A percentile compares a stretch with the other conserved stretches of the same genome.
phyloP scores from a whole-genome alignment of 2,888 invertebrate species.

The Trypoxylon attenuatum region DNA sequence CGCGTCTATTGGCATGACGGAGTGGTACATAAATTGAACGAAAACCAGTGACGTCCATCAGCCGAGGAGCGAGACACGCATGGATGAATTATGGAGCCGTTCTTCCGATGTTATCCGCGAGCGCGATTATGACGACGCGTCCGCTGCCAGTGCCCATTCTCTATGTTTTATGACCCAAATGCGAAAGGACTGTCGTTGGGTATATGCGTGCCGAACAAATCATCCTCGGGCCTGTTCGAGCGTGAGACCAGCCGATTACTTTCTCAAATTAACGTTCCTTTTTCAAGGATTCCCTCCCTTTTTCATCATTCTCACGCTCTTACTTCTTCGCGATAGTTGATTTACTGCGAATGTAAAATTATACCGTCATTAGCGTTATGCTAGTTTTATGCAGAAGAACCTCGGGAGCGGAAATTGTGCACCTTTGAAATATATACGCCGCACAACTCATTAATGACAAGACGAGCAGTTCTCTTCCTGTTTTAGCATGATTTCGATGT shows the following conservation, averaged over 20 bases:
- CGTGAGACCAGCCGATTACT: slow-evolving; percentile 1
- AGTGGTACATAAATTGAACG: slow-evolving; percentile 47
- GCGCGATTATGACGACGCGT: slow-evolving; percentile 43
- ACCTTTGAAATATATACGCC: too few relatives aligned
- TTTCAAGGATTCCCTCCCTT: not conserved
- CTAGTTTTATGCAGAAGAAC: too few relatives aligned
- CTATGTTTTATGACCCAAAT: slow-evolving; percentile 37
- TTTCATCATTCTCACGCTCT: not conserved
- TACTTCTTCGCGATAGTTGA: not conserved
- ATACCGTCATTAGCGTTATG: too few relatives aligned
- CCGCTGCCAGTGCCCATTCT: slow-evolving; percentile 13
- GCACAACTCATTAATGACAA: too few relatives aligned
- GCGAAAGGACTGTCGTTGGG: slow-evolving; percentile 27
- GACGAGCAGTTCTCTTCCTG: too few relatives aligned
- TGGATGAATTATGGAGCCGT: slow-evolving; percentile 41
- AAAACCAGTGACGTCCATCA: slow-evolving; percentile 42
- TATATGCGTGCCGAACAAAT: slow-evolving; percentile 26
- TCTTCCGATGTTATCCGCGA: slow-evolving; percentile 37
- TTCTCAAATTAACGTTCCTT: slow-evolving; percentile 8
- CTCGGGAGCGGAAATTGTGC: too few relatives aligned
- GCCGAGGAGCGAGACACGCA: slow-evolving; percentile 13
- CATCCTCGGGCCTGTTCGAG: slow-evolving; percentile 1
- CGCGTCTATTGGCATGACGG: slow-evolving; percentile 40
- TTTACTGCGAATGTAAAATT: too few relatives aligned
- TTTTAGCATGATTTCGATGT: too few relatives aligned